These are phyloP conservation scores for Hippocampus guttulatus DNA, from an alignment of 2,113 vertebrate species.

Conservation along the genomic window DNA sequence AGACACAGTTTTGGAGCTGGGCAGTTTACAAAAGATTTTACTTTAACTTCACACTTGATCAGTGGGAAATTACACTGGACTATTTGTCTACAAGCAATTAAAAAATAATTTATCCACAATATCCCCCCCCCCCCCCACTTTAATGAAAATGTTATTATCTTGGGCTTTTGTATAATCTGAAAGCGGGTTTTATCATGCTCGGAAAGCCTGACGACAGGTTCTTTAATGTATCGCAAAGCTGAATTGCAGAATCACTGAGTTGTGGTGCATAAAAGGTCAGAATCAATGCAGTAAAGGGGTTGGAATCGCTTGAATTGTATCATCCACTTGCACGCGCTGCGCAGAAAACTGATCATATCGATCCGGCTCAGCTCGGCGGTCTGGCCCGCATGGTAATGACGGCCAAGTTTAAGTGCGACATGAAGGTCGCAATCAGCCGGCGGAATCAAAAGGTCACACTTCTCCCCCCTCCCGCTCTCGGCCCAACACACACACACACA, in stretches of 20 bases:
- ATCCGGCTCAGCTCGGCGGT: background rate
- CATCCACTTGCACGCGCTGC: background rate
- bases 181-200: background rate
- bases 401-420: background rate
- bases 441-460: constrained; percentile 1
- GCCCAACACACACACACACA: no score
- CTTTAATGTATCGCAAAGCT: background rate
- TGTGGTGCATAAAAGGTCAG: constrained; percentile 1
- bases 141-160: background rate
- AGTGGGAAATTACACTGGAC: background rate
- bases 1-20: background rate
- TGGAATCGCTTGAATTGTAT: background rate
- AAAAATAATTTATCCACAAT: background rate
- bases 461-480: no score
- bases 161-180: background rate
- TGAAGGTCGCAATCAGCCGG: background rate
- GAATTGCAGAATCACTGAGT: constrained; percentile 1
- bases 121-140: background rate
- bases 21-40: background rate
- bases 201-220: background rate
- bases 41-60: background rate
- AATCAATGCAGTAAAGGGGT: background rate
- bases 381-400: background rate
- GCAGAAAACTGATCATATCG: background rate
- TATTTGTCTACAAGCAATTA: background rate